Conservation (phyloP, 2,113 vertebrate genomes). For the Egretta garzetta region DNA sequence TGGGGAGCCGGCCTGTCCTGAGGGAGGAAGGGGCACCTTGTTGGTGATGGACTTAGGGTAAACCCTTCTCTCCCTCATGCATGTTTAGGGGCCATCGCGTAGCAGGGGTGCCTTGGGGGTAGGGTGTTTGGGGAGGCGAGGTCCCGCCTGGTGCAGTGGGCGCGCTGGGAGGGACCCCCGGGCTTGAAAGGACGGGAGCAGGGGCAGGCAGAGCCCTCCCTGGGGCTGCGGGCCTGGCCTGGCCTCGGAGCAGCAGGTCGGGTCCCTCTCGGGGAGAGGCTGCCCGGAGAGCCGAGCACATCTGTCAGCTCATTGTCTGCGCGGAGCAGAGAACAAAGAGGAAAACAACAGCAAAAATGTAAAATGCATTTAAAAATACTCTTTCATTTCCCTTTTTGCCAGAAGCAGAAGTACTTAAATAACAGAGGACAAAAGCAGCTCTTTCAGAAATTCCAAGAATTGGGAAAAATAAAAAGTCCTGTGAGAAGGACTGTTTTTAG, state of each 20-base stretch:
- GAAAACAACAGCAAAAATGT: conserved; percentile 1
- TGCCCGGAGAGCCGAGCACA: background rate
- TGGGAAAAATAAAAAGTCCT: conserved; percentile 31
- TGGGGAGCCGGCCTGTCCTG: rapidly evolving
- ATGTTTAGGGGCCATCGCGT: background rate
- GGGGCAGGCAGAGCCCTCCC: background rate
- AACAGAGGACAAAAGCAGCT: conserved; percentile 55
- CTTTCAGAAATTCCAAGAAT: conserved; percentile 58
- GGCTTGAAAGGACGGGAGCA: background rate
- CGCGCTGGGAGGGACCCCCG: rapidly evolving
- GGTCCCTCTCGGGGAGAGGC: background rate
- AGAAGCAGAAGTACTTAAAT: conserved; percentile 68
- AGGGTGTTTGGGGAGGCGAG: background rate
- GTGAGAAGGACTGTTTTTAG: background rate
- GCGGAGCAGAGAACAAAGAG: conserved; percentile 16
- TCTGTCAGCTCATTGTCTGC: conserved; percentile 55
- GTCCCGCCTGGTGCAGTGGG: background rate
- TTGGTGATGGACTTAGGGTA: rapidly evolving
- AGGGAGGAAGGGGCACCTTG: background rate
- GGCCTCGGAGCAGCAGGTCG: background rate
- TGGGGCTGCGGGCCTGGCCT: background rate
- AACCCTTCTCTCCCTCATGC: background rate
- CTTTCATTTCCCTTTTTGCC: conserved; percentile 64
- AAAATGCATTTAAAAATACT: conserved; percentile 62
- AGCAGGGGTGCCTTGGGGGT: background rate